A percentile compares a stretch with the other conserved stretches of the same genome.
phyloP scores from a whole-genome alignment of 2,888 invertebrate species.

The Hirudinaria manillensis region DNA sequence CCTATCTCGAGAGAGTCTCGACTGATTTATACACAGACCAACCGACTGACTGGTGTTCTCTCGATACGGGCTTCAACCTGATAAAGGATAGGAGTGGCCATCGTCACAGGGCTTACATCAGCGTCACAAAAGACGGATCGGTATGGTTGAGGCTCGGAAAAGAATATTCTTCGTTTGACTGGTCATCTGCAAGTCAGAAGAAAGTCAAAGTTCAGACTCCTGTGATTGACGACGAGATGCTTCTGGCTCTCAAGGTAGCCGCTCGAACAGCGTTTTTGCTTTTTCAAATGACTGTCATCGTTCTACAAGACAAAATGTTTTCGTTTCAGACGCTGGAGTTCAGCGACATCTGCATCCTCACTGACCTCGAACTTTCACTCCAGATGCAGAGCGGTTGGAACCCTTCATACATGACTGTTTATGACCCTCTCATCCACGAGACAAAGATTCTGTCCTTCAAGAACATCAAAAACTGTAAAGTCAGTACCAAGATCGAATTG shows the following conservation, averaged over 20 bases:
- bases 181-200: conserved; percentile 31
- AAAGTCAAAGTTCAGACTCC: conserved; percentile 21
- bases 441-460: conserved; percentile 25
- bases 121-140: conserved; percentile 37
- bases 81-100: conserved; percentile 35
- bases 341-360: conserved; percentile 38
- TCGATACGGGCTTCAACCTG: conserved; percentile 38
- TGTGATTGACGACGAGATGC: conserved; percentile 20
- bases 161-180: conserved; percentile 36
- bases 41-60: conserved; percentile 35
- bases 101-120: conserved; percentile 38
- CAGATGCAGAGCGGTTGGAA: conserved; percentile 38
- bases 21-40: conserved; percentile 5
- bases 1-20: too few relatives aligned
- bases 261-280: neutral
- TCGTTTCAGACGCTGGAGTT: conserved; percentile 37
- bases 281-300: neutral
- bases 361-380: conserved; percentile 37
- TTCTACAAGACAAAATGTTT: neutral
- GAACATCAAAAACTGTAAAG: conserved; percentile 33
- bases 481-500: conserved; percentile 34
- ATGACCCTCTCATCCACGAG: conserved; percentile 33
- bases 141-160: conserved; percentile 38
- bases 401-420: conserved; percentile 38
- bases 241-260: neutral